Conservation (phyloP, 2,888 invertebrate genomes). For the Apotomis capreana region DNA sequence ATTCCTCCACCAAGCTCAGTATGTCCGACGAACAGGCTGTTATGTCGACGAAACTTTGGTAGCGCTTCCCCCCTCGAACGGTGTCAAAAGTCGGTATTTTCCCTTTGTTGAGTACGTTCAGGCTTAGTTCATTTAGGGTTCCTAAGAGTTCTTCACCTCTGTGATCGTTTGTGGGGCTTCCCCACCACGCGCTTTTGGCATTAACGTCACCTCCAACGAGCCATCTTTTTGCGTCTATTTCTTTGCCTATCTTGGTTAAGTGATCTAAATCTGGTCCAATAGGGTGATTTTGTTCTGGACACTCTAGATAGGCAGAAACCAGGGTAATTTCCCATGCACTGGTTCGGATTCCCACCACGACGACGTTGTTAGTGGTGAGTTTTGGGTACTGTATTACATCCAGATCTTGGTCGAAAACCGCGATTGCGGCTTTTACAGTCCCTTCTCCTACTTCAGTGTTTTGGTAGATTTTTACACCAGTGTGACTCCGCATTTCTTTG, state of each 20-base stretch:
- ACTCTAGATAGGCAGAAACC: slow-evolving; percentile 45
- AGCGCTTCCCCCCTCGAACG: slow-evolving; percentile 36
- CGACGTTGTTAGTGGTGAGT: slow-evolving; percentile 40
- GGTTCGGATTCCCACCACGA: slow-evolving; percentile 38
- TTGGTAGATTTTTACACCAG: slow-evolving; percentile 9
- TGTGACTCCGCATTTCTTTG: background rate
- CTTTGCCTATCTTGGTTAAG: slow-evolving; percentile 2
- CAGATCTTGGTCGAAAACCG: slow-evolving; percentile 19
- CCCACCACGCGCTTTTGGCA: slow-evolving; percentile 39
- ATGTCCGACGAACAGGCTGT: slow-evolving; percentile 45
- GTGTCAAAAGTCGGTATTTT: slow-evolving; percentile 48
- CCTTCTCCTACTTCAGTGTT: too few species aligned
- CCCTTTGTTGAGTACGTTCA: slow-evolving; percentile 48
- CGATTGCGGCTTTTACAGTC: background rate
- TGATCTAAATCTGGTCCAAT: slow-evolving; percentile 38
- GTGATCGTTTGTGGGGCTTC: slow-evolving; percentile 28
- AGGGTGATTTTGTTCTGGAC: slow-evolving; percentile 18
- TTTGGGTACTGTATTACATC: slow-evolving; percentile 14
- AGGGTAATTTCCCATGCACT: slow-evolving; percentile 37
- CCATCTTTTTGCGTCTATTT: background rate
- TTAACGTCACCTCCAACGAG: too few species aligned
- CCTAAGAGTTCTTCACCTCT: slow-evolving; percentile 40
- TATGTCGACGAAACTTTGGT: slow-evolving; percentile 46
- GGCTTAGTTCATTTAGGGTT: slow-evolving; percentile 36
- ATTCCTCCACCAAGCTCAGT: slow-evolving; percentile 35